These are phyloP conservation scores for Euwallacea similis DNA, from an alignment of 1,140 invertebrate species.

Conservation along the genomic window DNA sequence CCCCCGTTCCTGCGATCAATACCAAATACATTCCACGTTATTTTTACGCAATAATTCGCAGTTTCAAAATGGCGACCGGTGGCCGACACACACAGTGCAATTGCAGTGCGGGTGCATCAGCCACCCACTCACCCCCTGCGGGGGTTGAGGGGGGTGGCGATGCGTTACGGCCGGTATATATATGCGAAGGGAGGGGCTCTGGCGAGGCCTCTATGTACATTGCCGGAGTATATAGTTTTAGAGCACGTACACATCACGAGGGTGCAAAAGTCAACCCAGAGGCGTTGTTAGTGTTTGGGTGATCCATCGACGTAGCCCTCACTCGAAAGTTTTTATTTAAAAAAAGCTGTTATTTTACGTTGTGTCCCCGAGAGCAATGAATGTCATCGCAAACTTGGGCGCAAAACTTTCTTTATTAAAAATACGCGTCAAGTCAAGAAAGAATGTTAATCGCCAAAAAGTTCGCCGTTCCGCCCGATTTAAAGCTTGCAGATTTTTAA, in stretches of 20 bases:
- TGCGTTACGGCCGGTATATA: constrained; percentile 28
- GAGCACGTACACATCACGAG: constrained; percentile 20
- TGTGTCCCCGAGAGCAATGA: neutral
- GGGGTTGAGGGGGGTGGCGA: constrained; percentile 16
- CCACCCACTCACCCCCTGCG: constrained; percentile 6
- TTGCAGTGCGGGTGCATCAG: constrained; percentile 23
- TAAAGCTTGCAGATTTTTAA: constrained; percentile 26
- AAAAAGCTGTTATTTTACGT: no score
- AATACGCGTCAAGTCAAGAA: constrained; percentile 24
- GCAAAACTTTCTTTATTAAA: constrained; percentile 28
- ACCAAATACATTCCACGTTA: constrained; percentile 32
- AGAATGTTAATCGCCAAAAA: constrained; percentile 26
- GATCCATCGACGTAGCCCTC: neutral
- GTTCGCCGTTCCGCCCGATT: constrained; percentile 20
- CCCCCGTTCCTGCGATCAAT: constrained; percentile 16
- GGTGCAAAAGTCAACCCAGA: constrained; percentile 26
- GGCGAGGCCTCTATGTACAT: constrained; percentile 23
- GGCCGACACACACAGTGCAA: constrained; percentile 28
- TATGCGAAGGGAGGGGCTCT: constrained; percentile 25
- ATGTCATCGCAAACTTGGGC: constrained; percentile 5
- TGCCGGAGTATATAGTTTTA: constrained; percentile 29
- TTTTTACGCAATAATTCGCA: constrained; percentile 37
- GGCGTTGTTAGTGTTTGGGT: constrained; percentile 6
- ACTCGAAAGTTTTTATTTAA: no score
- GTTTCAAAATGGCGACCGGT: constrained; percentile 33